Evolutionary conservation across 2,888 invertebrate species (phyloP), one percentile per base, ranked within the genome.

Genomic region (Nebria salina): DNA sequence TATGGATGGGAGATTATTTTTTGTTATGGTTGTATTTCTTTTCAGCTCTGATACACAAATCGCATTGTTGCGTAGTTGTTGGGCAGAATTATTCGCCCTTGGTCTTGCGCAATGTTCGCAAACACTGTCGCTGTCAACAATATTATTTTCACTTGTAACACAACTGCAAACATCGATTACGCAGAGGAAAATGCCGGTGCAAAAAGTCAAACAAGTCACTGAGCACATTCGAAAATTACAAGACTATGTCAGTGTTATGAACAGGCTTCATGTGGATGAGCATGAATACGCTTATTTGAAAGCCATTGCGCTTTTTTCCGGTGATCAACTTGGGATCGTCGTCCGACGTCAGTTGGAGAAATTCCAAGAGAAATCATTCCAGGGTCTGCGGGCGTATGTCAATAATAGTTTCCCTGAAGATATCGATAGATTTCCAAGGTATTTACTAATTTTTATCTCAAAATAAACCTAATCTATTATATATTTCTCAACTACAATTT

Each of bases 61-160:
- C 84, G 92, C 93, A 0, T 89, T 98, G 66, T 91, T 98, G 83
- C 94, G 96, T 87, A 93, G 94, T 79, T 95, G 96, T 85, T 99
- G 98, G 98, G 94, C 97, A 82, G 97, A 98, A 87, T 88, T 99
- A 82, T 96, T 99, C 88, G 94, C 95, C 1, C 91, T 99, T 54
- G 98, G 98, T 0, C 90, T 99, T 83, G 95, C 97, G 11, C 97
- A 98, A 89, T 96, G 95, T 87, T 92, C 96, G 0, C 92, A 94
- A 81, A 93, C 94, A 41, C 90, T 97, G 85, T 94, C 95, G 8
- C 91, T 98, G 82, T 90, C 93, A 77, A 93, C 96, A 76, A 95
- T 98, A 85, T 91, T 98, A 84, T 94, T 95, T 41, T 95, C 95
- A 83, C 93, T 97, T 87, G 92, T 95, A 80, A 93, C 93, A 86